Evolutionary conservation across 2,113 vertebrate species (phyloP).

Genomic region (Choloepus hoffmanni): DNA sequence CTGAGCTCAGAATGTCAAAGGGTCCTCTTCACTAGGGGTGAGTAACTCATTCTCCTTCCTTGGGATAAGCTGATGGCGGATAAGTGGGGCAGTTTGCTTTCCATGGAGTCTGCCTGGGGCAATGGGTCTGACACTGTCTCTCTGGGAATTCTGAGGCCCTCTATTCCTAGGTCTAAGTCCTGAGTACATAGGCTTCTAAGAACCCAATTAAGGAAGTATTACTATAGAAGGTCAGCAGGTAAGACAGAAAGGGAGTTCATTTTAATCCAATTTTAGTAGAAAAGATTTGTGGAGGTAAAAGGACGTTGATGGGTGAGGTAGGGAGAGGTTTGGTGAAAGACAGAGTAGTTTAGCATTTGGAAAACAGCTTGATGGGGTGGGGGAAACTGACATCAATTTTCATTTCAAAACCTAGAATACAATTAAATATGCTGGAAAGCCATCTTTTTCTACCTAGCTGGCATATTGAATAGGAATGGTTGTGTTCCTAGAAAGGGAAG

Average conservation of each 20-base stretch:
- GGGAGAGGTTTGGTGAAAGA: conserved; percentile 53
- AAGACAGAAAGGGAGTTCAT: background rate
- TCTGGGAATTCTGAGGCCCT: background rate
- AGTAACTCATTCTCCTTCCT: background rate
- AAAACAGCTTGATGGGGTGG: conserved; percentile 54
- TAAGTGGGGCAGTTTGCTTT: background rate
- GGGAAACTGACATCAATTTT: conserved; percentile 59
- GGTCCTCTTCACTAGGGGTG: background rate
- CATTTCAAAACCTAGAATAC: conserved; percentile 67
- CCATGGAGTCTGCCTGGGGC: background rate
- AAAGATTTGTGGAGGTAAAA: conserved; percentile 46
- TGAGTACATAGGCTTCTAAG: background rate
- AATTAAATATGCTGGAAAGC: conserved; percentile 59
- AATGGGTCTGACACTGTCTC: background rate
- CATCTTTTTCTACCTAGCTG: conserved; percentile 7
- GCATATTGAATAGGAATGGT: background rate
- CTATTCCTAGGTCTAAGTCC: background rate
- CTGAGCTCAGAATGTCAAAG: background rate
- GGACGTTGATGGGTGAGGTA: conserved; percentile 47
- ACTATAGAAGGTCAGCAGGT: background rate
- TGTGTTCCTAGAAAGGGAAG: conserved; percentile 58
- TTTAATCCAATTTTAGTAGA: background rate
- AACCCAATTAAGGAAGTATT: background rate
- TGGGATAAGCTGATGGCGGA: background rate
- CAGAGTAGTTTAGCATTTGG: conserved; percentile 53